Percentiles rank a stretch among this genome's conserved stretches.
Conservation (phyloP, 2,888 invertebrate species). For the Tenthredo notha region DNA sequence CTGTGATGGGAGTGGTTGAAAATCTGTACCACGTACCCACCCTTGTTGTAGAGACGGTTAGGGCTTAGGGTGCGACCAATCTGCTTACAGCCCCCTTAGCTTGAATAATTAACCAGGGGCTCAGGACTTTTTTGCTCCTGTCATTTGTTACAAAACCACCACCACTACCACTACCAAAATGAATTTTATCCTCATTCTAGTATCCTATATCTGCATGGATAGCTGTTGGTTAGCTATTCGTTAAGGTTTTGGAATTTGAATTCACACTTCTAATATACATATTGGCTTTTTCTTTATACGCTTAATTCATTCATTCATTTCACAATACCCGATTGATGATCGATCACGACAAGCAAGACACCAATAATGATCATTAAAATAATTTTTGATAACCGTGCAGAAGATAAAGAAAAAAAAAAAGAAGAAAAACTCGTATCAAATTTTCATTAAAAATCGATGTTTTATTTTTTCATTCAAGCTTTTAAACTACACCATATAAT, state of each 20-base stretch:
- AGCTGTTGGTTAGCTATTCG: constrained; percentile 68
- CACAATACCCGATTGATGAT: constrained; percentile 15
- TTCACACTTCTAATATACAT: not conserved
- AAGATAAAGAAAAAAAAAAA: not conserved
- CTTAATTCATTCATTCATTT: constrained; percentile 13
- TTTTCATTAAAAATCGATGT: not conserved
- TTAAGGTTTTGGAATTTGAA: constrained; percentile 47
- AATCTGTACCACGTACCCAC: constrained; percentile 66
- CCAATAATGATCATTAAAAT: not conserved
- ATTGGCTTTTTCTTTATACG: not conserved
- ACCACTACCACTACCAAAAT: constrained; percentile 45
- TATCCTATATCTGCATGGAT: constrained; percentile 58
- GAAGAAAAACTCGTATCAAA: not conserved
- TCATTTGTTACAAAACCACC: constrained; percentile 75
- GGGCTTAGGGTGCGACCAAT: constrained; percentile 76
- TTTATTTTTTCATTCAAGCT: not conserved
- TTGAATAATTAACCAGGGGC: constrained; percentile 77
- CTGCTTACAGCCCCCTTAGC: constrained; percentile 77
- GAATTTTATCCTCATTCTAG: not conserved
- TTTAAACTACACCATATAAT: not conserved
- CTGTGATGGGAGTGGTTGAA: constrained; percentile 65
- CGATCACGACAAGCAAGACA: not conserved
- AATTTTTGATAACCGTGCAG: not conserved
- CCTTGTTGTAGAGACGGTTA: constrained; percentile 68
- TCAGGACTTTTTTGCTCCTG: constrained; percentile 71